Evolutionary conservation across 1,140 invertebrate genomes (phyloP), one percentile per base, ranked within the genome.

Genomic region (Drosophila bocqueti): DNA sequence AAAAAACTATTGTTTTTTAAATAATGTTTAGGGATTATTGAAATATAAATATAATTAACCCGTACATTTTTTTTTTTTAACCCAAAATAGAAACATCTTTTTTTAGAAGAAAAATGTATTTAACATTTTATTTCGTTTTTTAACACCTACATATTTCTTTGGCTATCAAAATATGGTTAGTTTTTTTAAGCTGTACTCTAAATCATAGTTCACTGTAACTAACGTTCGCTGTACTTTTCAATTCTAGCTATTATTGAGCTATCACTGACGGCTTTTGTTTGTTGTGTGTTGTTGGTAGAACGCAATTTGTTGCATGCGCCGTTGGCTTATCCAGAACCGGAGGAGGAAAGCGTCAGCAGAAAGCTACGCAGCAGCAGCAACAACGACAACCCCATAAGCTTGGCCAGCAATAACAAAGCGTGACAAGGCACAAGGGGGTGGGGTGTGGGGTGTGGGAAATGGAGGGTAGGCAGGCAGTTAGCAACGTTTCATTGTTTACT

Each of bases 221-320:
- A 15, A 6, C 18, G 10, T 62, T 11, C 13, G 42, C 49, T 57
- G 26, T 59, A 43, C 38, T 43, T 24, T 24, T 1, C n/a, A 42
- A n/a, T 34, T 43, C 29, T 43, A 54, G 46, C 18, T 16, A 40
- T 57, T 58, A 52, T 52, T 18, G 11, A 31, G 34, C 15, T 38
- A 69, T 50, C 46, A 15, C 16, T 49, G 29, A 71, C 21, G 36
- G 15, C 43, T 58, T 15, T 52, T 26, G 31, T 40, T 55, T 72
- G 62, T 49, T 42, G 18, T 45, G 21, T 36, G 42, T 58, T 72
- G 52, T 59, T 59, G 69, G 49, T 50, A 78, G 26, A 78, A 78
- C 76, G 76, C 76, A 63, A 78, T 78, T 78, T 78, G 76, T 78
- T 68, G 76, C 75, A 76, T 73, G 66, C 69, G 69, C 45, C 69